Evolutionary conservation across 2,888 invertebrate species (phyloP).

Genomic region (Rapana venosa): DNA sequence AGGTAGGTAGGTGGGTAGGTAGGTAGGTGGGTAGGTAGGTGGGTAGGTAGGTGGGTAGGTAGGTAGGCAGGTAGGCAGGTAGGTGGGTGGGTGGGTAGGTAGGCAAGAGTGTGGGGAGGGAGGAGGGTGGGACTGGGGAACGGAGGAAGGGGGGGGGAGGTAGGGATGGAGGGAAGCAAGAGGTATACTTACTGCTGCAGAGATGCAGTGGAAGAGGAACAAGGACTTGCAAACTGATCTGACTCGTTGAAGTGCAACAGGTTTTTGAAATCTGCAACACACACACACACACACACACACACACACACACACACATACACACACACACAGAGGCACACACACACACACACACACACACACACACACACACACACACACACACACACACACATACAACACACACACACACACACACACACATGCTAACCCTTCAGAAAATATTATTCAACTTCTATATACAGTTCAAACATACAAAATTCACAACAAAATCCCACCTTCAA

Average conservation of each 20-base stretch:
- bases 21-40: too few species aligned
- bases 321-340: not conserved
- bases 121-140: not conserved
- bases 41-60: not conserved
- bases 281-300: not conserved
- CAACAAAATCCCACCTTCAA: too few species aligned
- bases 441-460: too few species aligned
- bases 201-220: constrained; percentile 49
- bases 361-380: not conserved
- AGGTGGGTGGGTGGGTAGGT: not conserved
- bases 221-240: constrained; percentile 40
- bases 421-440: not conserved
- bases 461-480: too few species aligned
- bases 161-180: not conserved
- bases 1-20: too few species aligned
- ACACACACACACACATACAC: not conserved
- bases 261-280: constrained; percentile 34
- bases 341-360: not conserved
- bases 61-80: not conserved
- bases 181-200: constrained; percentile 45
- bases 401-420: not conserved
- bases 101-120: not conserved
- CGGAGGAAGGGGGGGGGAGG: too few species aligned
- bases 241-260: constrained; percentile 21
- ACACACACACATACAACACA: not conserved